Evolutionary conservation across 1,140 invertebrate species (phyloP), one percentile per base, ranked within the genome.

Genomic region (Drosophila watanabei): DNA sequence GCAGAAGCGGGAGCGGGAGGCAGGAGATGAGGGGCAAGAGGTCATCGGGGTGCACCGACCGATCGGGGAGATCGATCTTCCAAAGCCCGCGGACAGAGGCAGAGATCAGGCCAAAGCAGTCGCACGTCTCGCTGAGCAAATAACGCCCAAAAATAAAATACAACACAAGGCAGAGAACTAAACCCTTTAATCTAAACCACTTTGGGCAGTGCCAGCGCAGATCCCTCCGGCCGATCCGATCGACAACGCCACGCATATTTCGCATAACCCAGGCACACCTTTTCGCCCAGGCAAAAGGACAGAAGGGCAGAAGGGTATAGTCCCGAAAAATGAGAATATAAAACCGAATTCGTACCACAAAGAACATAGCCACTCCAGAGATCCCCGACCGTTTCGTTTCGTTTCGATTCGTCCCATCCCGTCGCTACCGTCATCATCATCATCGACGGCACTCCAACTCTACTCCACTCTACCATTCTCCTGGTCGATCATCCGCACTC

Each of bases 141-240:
- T 90, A 90, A 90, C 86, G 86, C 86, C 86, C 86, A 65, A 79
- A 81, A 90, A 79, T 80, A 78, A 77, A 77, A 77, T 75, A 82
- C 49, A 89, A 90, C 60, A 71, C 66, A 82, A 82, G 68, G 56
- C 66, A 41, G 45, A 18, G 49, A 43, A 73, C 75, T 80, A 80
- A 90, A 91, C 82, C 86, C 86, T 84, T 90, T 90, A 90, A 90
- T 90, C 87, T 90, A 90, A 90, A 90, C 82, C 87, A 90, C 87
- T 90, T 90, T 86, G 86, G 82, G 87, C 86, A 79, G 80, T 79
- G 82, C 52, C 41, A 59, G 61, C 48, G 56, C 57, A 88, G 84
- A 84, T 84, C 75, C 64, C 57, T 32, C 61, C 13, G 20, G 45
- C 41, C 84, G 84, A 87, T 90, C 71, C 64, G 77, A 85, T 79